Conservation (phyloP, 2,113 vertebrate species). For the Mormyrus lacerda region DNA sequence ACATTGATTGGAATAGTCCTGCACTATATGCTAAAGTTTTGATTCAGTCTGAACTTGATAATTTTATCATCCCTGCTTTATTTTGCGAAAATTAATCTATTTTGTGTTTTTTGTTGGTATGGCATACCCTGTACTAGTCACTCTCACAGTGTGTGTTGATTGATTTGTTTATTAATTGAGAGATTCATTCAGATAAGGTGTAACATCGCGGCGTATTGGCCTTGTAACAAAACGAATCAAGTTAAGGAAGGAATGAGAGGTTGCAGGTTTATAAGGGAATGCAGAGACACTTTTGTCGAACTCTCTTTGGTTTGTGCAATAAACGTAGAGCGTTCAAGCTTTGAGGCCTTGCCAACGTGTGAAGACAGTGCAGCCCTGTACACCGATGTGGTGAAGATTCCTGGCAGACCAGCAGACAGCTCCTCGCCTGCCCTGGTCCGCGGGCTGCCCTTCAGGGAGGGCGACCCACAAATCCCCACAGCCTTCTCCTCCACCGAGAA, state of each 20-base stretch:
- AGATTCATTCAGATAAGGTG: background rate
- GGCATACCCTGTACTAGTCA: background rate
- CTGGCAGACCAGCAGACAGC: conserved; percentile 56
- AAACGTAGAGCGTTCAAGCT: conserved; percentile 41
- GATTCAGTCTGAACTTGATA: background rate
- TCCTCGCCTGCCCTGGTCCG: conserved; percentile 61
- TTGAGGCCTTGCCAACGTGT: conserved; percentile 54
- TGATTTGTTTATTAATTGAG: background rate
- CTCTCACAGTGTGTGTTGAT: background rate
- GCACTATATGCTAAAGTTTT: background rate
- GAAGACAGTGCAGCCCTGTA: conserved; percentile 68
- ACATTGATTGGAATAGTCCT: too few relatives aligned
- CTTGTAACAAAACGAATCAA: background rate
- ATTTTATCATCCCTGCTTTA: background rate
- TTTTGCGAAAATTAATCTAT: background rate
- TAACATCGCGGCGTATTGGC: background rate
- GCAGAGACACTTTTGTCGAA: background rate
- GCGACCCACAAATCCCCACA: conserved; percentile 64
- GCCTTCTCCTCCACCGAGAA: conserved; percentile 77
- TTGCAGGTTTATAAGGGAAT: background rate
- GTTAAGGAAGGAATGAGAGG: background rate
- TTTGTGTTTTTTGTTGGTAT: background rate
- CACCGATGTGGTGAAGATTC: conserved; percentile 74
- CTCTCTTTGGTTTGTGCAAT: background rate
- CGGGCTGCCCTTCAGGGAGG: conserved; percentile 54